These are phyloP conservation scores for Pristionchus fissidentatus DNA, from an alignment of 2,888 invertebrate species.

Conservation along the genomic window DNA sequence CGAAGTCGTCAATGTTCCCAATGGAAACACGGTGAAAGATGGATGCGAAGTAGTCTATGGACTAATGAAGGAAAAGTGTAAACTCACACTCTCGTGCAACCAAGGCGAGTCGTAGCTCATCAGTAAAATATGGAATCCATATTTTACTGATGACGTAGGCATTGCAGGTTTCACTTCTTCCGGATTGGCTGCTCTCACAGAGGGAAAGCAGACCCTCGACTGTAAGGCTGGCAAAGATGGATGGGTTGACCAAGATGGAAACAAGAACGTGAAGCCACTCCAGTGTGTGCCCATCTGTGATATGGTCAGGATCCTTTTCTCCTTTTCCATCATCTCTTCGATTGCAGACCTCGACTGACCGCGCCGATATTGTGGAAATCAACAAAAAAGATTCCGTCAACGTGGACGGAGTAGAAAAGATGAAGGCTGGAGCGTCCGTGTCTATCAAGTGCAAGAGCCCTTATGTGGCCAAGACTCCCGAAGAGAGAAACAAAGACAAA, in stretches of 20 bases:
- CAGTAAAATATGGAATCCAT: not conserved
- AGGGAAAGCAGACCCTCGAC: constrained; percentile 38
- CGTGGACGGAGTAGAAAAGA: not conserved
- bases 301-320: not conserved
- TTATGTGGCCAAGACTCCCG: not conserved
- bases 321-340: not conserved
- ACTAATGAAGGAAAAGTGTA: constrained; percentile 33
- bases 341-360: constrained; percentile 1
- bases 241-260: constrained; percentile 41
- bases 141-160: not conserved
- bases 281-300: constrained; percentile 22
- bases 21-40: not conserved
- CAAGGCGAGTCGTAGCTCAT: not conserved
- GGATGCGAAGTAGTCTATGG: constrained; percentile 36
- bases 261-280: constrained; percentile 27
- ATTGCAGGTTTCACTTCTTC: constrained; percentile 27
- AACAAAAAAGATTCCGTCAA: not conserved
- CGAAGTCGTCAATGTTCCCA: not conserved
- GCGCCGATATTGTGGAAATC: not conserved
- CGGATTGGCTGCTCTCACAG: not conserved
- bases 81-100: not conserved
- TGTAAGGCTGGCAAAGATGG: constrained; percentile 30
- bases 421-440: not conserved
- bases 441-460: constrained; percentile 33
- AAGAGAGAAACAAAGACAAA: constrained; percentile 15